Evolutionary conservation across 2,797 vertebrate species (phyloP), one percentile per base, ranked within the genome.

Genomic region (Urosaurus nigricauda): DNA sequence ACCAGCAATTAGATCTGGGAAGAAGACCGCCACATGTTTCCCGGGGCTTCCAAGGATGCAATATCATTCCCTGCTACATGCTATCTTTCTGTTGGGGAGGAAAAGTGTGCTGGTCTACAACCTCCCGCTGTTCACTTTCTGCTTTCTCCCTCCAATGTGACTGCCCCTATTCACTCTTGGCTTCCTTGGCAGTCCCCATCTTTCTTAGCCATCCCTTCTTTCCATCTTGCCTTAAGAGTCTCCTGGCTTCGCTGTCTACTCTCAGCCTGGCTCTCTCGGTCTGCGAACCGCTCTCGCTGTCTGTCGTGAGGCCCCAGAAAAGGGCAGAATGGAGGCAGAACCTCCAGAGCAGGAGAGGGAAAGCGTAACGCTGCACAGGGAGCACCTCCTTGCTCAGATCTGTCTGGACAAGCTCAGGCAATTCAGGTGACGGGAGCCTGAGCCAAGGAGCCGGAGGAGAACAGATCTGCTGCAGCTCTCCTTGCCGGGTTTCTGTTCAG

Each of bases 361-460:
- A 2, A 5, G 5, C 47, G 1, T 9, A 51, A 51, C 47, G 1
- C 71, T 37, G 21, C 53, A 53, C 21, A 77, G 21, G 85, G 63
- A 82, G 35, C 0, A 65, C 65, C 40, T 63, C 37, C 21, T 47
- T 29, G 35, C 68, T 4, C 43, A 4, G 19, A 37, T 47, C 0
- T 19, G 47, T 35, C 35, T 32, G 3, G 21, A 82, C 88, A 93
- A 93, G 92, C 79, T 87, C 19, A 2, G 88, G 88, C n/a, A 83
- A 35, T 58, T 84, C 43, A 1, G 1, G 4, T 85, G 56, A 63
- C n/a, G 87, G 78, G 0, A 0, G 65, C 24, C 19, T 71, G 58
- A 83, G 14, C 60, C 0, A 3, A 86, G 51, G 81, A 91, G 78
- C 21, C 17, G 5, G 13, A 3, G 0, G 0, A n/a, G 32, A 79